These are phyloP conservation scores for Tridacna gigas DNA, from an alignment of 2,888 invertebrate genomes.

Conservation along the genomic window DNA sequence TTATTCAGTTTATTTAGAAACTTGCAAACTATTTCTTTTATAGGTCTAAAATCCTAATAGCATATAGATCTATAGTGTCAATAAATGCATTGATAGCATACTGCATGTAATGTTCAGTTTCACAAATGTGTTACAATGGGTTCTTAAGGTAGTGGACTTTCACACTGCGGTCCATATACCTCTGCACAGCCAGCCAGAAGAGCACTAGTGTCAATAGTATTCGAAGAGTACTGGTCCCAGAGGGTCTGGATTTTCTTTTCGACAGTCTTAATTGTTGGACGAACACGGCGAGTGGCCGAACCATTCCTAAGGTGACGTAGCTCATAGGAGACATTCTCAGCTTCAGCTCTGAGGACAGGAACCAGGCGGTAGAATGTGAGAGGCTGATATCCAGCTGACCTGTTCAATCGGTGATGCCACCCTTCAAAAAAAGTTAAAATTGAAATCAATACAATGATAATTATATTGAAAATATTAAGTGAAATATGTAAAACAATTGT, in stretches of 20 bases:
- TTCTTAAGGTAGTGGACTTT: neutral
- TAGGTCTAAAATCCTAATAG: no score
- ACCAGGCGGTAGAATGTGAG: conserved; percentile 18
- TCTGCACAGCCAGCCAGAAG: neutral
- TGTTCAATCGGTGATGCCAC: conserved; percentile 12
- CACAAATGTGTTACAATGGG: neutral
- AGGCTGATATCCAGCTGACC: neutral
- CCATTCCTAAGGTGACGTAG: neutral
- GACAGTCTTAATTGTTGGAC: neutral
- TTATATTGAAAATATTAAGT: no score
- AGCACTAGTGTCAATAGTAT: neutral
- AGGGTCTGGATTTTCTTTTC: neutral
- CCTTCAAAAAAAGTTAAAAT: no score
- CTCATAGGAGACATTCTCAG: neutral
- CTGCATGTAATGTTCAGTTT: no score
- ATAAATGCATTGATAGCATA: no score
- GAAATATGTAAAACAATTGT: no score
- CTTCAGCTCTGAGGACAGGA: conserved; percentile 11
- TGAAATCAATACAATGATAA: no score
- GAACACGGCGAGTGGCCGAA: neutral
- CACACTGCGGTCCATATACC: neutral
- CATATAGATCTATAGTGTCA: no score
- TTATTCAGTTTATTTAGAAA: no score
- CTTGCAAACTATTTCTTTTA: no score
- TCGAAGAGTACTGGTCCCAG: neutral